Conservation (phyloP, 1,140 invertebrate species). For the Lepidurus apus region DNA sequence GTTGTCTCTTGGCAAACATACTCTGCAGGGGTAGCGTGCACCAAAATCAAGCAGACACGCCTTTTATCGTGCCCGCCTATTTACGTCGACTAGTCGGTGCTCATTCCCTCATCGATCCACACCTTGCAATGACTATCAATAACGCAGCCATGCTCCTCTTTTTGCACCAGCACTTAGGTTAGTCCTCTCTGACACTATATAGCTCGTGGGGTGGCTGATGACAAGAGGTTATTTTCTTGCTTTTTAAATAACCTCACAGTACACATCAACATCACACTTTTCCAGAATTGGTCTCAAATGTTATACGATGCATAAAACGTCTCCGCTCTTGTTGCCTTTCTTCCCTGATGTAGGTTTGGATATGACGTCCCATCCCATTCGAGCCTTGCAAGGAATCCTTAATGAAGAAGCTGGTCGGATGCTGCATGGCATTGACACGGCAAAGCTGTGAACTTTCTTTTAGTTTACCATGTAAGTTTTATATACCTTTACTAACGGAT, state of each 20-base stretch:
- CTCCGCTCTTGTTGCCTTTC: neutral
- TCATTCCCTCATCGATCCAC: conserved; percentile 43
- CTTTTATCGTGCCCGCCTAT: conserved; percentile 44
- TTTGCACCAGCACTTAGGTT: conserved; percentile 46
- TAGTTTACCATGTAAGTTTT: too few species aligned
- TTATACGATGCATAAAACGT: neutral
- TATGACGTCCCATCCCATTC: neutral
- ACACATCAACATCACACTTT: too few species aligned
- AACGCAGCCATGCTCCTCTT: conserved; percentile 43
- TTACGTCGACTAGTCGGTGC: conserved; percentile 44
- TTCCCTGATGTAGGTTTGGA: neutral
- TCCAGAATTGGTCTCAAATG: too few species aligned
- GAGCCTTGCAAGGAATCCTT: neutral
- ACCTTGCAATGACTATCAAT: conserved; percentile 44
- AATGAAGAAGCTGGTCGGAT: neutral
- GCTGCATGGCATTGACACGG: neutral
- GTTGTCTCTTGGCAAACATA: conserved; percentile 1
- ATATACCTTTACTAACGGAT: too few species aligned
- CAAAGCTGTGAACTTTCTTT: neutral
- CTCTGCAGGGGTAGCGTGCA: conserved; percentile 47
- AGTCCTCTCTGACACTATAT: neutral
- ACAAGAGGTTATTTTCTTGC: neutral
- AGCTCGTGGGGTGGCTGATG: neutral
- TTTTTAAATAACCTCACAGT: neutral
- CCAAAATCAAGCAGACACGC: conserved; percentile 49